Conservation (phyloP, 2,113 vertebrate genomes). For the Eolophus roseicapilla region DNA sequence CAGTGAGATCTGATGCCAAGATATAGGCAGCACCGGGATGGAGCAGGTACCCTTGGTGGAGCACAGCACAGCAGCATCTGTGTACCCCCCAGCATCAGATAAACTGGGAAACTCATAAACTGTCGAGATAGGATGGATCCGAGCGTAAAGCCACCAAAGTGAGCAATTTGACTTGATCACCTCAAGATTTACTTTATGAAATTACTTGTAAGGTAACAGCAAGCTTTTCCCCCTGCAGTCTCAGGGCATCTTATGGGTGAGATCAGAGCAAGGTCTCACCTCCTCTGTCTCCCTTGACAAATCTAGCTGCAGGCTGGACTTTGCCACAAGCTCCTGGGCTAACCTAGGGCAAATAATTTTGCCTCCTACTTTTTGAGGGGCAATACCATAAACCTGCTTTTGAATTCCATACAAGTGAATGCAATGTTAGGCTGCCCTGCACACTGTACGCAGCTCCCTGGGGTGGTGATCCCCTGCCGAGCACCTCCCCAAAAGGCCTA, state of each 20-base stretch:
- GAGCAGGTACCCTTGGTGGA: neutral
- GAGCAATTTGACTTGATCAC: neutral
- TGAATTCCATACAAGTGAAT: neutral
- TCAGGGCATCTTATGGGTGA: neutral
- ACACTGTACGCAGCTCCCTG: neutral
- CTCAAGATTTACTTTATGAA: neutral
- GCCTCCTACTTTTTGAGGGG: neutral
- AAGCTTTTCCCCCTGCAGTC: neutral
- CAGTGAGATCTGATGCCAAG: neutral
- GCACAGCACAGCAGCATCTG: neutral
- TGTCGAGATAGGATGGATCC: neutral
- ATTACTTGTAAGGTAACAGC: neutral
- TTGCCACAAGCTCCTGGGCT: neutral
- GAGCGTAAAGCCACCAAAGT: neutral
- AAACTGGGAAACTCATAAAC: neutral
- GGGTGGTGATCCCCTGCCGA: neutral
- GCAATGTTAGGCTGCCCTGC: neutral
- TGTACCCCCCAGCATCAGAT: neutral
- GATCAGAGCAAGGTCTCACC: neutral
- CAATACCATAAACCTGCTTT: rapidly evolving
- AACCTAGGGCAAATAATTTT: neutral
- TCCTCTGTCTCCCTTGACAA: neutral
- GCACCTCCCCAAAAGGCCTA: neutral
- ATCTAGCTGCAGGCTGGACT: neutral
- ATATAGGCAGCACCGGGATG: neutral